Percentiles rank a stretch among this genome's conserved stretches.
phyloP scores from a whole-genome alignment of 2,113 vertebrate species.

The Oreochromis spilurus region DNA sequence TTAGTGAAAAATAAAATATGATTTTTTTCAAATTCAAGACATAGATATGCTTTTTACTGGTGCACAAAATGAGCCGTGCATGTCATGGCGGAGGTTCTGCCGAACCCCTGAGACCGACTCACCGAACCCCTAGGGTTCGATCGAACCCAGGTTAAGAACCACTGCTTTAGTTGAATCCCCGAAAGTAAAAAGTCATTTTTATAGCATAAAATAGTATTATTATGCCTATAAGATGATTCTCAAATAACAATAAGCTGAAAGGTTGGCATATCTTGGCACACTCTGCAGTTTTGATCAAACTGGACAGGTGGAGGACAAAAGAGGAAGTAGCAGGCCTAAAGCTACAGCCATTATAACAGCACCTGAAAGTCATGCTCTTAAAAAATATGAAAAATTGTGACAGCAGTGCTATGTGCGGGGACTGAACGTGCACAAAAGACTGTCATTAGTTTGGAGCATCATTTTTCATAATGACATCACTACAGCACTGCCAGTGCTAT shows the following conservation, averaged over 20 bases:
- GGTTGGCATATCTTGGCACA: background rate
- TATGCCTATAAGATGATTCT: background rate
- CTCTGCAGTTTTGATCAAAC: background rate
- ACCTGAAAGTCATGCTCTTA: background rate
- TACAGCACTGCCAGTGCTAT: background rate
- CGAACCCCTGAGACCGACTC: too few relatives aligned
- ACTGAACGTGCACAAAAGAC: background rate
- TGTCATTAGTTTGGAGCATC: background rate
- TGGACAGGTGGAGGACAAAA: background rate
- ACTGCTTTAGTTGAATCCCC: background rate
- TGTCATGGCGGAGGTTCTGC: too few relatives aligned
- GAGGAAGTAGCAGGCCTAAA: background rate
- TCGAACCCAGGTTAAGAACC: too few relatives aligned
- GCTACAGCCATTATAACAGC: background rate
- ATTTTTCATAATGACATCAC: background rate
- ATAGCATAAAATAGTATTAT: background rate
- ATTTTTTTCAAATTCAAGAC: too few relatives aligned
- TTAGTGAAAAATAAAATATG: too few relatives aligned
- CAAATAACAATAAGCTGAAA: background rate
- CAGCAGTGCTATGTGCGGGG: background rate
- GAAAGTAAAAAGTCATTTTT: background rate
- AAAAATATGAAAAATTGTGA: background rate
- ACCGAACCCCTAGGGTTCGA: too few relatives aligned
- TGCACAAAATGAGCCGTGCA: too few relatives aligned
- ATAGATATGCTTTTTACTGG: too few relatives aligned